phyloP scores from a whole-genome alignment of 92 coral and sea anemone species.

The Palythoa grandis region DNA sequence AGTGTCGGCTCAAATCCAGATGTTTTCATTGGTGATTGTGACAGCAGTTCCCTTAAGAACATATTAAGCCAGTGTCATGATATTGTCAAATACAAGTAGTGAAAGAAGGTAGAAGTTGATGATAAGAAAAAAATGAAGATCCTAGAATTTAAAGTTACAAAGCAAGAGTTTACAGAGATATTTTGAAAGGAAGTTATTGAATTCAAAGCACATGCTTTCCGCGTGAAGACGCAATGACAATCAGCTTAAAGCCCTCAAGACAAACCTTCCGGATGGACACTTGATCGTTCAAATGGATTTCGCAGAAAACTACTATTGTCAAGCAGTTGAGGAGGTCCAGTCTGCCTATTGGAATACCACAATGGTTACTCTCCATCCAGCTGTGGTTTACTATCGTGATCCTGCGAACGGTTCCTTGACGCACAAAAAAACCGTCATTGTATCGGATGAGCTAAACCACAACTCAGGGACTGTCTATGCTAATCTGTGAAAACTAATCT shows the following conservation, averaged over 20 bases:
- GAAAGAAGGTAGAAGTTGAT: conserved; percentile 63
- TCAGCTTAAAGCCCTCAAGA: conserved; percentile 49
- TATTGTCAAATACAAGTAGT: conserved; percentile 42
- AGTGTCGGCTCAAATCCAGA: conserved; percentile 46
- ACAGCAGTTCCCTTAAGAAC: conserved; percentile 26
- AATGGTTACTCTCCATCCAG: conserved; percentile 69
- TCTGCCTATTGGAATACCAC: conserved; percentile 66
- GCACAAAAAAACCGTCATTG: conserved; percentile 58
- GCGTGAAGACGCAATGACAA: conserved; percentile 56
- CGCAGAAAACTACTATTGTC: conserved; percentile 46
- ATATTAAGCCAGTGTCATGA: background rate
- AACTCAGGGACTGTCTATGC: conserved; percentile 52
- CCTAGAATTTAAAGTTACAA: conserved; percentile 29
- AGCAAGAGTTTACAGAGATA: conserved; percentile 20
- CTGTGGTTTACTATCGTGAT: conserved; percentile 47
- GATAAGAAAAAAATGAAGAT: conserved; percentile 63
- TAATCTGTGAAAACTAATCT: conserved; percentile 40
- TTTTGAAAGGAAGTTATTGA: conserved; percentile 35
- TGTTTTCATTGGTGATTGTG: conserved; percentile 36
- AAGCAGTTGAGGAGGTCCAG: conserved; percentile 51
- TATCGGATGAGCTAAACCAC: conserved; percentile 53
- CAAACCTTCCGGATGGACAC: conserved; percentile 41
- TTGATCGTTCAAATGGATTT: conserved; percentile 56
- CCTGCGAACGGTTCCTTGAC: background rate
- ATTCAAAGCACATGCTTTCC: conserved; percentile 47